Conservation (phyloP, 2,888 invertebrate genomes). For the Brenthis ino region DNA sequence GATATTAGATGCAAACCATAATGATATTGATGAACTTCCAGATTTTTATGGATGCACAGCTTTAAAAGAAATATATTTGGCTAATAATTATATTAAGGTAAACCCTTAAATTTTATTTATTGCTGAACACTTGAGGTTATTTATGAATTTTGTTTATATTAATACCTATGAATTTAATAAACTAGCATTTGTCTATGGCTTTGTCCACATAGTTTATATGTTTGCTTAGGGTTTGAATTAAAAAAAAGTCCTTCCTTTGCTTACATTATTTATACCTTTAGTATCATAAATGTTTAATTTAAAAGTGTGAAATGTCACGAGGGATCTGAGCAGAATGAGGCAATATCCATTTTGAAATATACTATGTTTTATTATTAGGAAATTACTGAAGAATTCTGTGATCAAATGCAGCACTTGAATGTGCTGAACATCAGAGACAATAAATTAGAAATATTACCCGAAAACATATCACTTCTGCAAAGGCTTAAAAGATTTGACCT, state of each 20-base stretch:
- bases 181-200: background rate
- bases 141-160: background rate
- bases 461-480: slow-evolving; percentile 88
- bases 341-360: background rate
- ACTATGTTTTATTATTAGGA: slow-evolving; percentile 70
- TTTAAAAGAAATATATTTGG: slow-evolving; percentile 90
- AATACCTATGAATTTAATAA: too few species aligned
- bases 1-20: slow-evolving; percentile 90
- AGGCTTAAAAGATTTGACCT: slow-evolving; percentile 91
- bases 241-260: too few species aligned
- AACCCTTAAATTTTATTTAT: slow-evolving; percentile 18
- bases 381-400: slow-evolving; percentile 87
- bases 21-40: slow-evolving; percentile 89
- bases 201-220: background rate
- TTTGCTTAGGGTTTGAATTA: too few species aligned
- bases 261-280: too few species aligned
- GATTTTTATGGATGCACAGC: slow-evolving; percentile 88
- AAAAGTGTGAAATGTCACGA: too few species aligned
- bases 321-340: too few species aligned
- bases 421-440: slow-evolving; percentile 92
- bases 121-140: background rate
- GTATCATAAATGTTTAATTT: too few species aligned
- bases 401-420: slow-evolving; percentile 87
- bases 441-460: slow-evolving; percentile 88
- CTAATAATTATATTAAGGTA: slow-evolving; percentile 91